Evolutionary conservation across 1,140 invertebrate genomes (phyloP).

Genomic region (Drosophila kepulauana): DNA sequence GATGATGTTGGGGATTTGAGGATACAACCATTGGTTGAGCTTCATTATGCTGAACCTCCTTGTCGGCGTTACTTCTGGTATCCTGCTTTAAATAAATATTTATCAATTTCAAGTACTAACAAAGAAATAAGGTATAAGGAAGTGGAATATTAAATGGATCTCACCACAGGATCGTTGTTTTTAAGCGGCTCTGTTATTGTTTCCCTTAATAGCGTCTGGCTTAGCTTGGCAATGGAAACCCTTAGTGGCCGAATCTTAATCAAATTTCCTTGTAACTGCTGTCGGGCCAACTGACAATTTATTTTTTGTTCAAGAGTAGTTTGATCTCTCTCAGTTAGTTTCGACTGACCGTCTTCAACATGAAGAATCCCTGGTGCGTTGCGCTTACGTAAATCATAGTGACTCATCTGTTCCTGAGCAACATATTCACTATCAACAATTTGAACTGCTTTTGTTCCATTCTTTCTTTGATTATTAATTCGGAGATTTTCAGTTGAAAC

Average conservation of each 20-base stretch:
- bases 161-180: conserved; percentile 24
- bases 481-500: too few relatives aligned
- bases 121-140: background rate
- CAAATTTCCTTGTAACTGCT: background rate
- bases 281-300: background rate
- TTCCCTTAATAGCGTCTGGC: background rate
- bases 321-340: conserved; percentile 20
- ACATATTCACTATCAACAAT: conserved; percentile 46
- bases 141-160: background rate
- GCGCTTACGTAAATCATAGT: conserved; percentile 74
- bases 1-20: background rate
- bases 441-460: background rate
- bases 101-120: conserved; percentile 41
- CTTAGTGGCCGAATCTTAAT: background rate
- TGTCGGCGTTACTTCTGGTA: conserved; percentile 59
- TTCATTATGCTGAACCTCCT: conserved; percentile 19
- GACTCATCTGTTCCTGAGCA: conserved; percentile 67
- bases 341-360: conserved; percentile 16
- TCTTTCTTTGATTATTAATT: too few relatives aligned
- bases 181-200: background rate
- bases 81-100: conserved; percentile 52
- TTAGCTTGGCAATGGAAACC: background rate
- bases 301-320: conserved; percentile 31
- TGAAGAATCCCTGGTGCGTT: conserved; percentile 54
- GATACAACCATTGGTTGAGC: background rate